A percentile compares a stretch with the other conserved stretches of the same genome.
Evolutionary conservation across 2,797 vertebrate species (phyloP).

Genomic region (Phaenicophaeus curvirostris): DNA sequence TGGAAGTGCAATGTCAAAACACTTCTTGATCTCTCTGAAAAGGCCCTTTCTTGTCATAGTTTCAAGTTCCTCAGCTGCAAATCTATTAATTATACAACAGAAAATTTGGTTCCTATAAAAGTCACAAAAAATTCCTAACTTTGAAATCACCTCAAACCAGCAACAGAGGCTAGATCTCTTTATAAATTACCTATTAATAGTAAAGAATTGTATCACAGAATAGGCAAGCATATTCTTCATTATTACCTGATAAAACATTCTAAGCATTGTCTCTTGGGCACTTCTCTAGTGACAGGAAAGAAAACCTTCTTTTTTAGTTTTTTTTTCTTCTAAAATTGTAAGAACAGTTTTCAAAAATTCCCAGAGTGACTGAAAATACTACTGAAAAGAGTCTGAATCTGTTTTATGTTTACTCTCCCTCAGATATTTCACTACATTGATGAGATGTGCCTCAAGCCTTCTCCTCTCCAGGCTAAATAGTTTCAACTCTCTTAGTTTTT

Average conservation of each 20-base stretch:
- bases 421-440: neutral
- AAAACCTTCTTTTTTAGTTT: accelerated
- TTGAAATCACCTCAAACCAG: neutral
- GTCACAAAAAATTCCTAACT: neutral
- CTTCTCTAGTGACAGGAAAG: neutral
- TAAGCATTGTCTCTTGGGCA: neutral
- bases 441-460: neutral
- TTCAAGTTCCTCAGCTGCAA: neutral
- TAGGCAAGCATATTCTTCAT: neutral
- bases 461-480: neutral
- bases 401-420: neutral
- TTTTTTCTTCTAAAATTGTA: neutral
- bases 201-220: neutral
- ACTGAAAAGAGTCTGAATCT: neutral
- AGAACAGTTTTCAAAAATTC: neutral
- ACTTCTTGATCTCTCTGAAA: slow-evolving; percentile 17
- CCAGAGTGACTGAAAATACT: neutral
- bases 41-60: neutral
- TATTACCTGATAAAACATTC: neutral
- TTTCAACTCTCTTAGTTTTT: neutral
- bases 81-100: slow-evolving; percentile 1
- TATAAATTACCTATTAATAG: neutral
- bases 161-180: neutral
- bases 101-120: neutral
- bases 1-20: slow-evolving; percentile 15